A percentile compares a stretch with the other conserved stretches of the same genome.
Evolutionary conservation across 2,888 invertebrate genomes (phyloP).

Genomic region (Papilio demoleus): DNA sequence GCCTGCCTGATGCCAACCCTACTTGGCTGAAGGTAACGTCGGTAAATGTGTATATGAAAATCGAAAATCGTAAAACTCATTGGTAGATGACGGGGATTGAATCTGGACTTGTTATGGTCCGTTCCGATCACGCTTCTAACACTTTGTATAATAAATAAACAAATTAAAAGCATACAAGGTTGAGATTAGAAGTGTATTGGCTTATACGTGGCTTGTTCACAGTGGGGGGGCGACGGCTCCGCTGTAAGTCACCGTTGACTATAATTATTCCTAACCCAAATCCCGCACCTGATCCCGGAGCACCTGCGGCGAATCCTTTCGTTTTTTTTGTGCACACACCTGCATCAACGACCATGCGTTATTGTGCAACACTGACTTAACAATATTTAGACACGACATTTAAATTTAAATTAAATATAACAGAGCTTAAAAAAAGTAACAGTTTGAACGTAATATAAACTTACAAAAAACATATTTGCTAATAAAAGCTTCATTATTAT

Average conservation of each 20-base stretch:
- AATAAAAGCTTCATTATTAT: too few species aligned
- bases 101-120: too few species aligned
- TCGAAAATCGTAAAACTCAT: too few species aligned
- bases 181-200: neutral
- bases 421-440: too few species aligned
- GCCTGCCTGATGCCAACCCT: too few species aligned
- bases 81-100: too few species aligned
- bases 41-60: too few species aligned
- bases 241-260: conserved; percentile 37
- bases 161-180: conserved; percentile 5
- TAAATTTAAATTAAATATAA: too few species aligned
- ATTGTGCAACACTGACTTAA: conserved; percentile 67
- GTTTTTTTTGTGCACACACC: conserved; percentile 76
- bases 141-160: neutral
- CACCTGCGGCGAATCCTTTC: conserved; percentile 78
- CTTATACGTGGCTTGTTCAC: conserved; percentile 11
- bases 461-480: too few species aligned
- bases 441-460: too few species aligned
- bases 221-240: conserved; percentile 28
- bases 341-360: conserved; percentile 61
- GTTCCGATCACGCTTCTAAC: too few species aligned
- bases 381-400: conserved; percentile 48
- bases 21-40: too few species aligned
- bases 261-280: conserved; percentile 63
- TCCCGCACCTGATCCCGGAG: conserved; percentile 63